Percentiles rank a stretch among this genome's conserved stretches.
Conservation (phyloP, 2,888 invertebrate species). For the Xanthorhoe designata region DNA sequence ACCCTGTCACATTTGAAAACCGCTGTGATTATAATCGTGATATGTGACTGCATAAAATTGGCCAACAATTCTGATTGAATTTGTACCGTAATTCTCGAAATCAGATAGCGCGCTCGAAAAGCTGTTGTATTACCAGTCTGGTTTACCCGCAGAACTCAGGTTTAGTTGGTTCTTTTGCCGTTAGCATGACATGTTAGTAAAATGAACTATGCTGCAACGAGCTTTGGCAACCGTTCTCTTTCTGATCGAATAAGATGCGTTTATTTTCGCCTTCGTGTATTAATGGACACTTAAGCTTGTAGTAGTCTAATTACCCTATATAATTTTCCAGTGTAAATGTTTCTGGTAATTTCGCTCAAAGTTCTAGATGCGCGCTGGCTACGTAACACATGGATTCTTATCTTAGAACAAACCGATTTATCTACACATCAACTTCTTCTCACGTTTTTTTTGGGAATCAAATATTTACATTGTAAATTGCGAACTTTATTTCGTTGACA, state of each 20-base stretch:
- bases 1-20: slow-evolving; percentile 25
- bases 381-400: slow-evolving; percentile 18
- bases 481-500: not conserved
- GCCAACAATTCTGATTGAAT: slow-evolving; percentile 29
- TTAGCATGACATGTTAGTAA: slow-evolving; percentile 27
- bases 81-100: slow-evolving; percentile 30
- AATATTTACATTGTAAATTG: slow-evolving; percentile 1
- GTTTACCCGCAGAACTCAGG: slow-evolving; percentile 29
- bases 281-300: slow-evolving; percentile 44
- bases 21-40: slow-evolving; percentile 22
- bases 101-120: slow-evolving; percentile 28
- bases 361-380: slow-evolving; percentile 30
- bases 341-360: slow-evolving; percentile 26
- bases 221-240: slow-evolving; percentile 51
- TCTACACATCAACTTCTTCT: slow-evolving; percentile 17
- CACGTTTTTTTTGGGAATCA: slow-evolving; percentile 2
- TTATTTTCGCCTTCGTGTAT: slow-evolving; percentile 52
- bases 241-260: slow-evolving; percentile 50
- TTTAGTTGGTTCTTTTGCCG: slow-evolving; percentile 30
- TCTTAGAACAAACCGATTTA: slow-evolving; percentile 28
- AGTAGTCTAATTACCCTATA: slow-evolving; percentile 40
- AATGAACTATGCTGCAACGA: slow-evolving; percentile 25
- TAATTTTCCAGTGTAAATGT: slow-evolving; percentile 37
- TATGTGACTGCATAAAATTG: slow-evolving; percentile 24
- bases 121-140: slow-evolving; percentile 31